phyloP scores from a whole-genome alignment of 2,888 invertebrate genomes.

The Polia nebulosa region DNA sequence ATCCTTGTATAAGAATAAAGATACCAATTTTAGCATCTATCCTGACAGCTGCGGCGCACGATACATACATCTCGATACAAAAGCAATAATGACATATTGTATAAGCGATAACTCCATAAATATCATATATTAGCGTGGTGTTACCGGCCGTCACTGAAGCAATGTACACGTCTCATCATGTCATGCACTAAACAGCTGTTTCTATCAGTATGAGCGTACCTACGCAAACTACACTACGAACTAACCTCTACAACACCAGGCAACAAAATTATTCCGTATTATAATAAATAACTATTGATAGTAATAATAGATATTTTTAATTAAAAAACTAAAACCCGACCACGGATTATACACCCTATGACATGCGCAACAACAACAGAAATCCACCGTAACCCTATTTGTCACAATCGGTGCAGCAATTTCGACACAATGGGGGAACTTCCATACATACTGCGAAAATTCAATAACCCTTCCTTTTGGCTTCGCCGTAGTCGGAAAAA shows the following conservation, averaged over 20 bases:
- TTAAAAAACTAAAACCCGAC: slow-evolving; percentile 68
- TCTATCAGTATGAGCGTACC: slow-evolving; percentile 82
- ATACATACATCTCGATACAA: slow-evolving; percentile 68
- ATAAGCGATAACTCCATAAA: slow-evolving; percentile 61
- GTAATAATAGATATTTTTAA: slow-evolving; percentile 72
- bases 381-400: slow-evolving; percentile 24
- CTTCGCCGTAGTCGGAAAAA: slow-evolving; percentile 55
- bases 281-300: slow-evolving; percentile 88
- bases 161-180: slow-evolving; percentile 71
- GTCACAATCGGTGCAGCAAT: slow-evolving; percentile 22
- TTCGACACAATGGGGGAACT: slow-evolving; percentile 24
- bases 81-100: slow-evolving; percentile 70
- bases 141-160: slow-evolving; percentile 62
- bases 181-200: slow-evolving; percentile 82
- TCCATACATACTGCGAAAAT: slow-evolving; percentile 48
- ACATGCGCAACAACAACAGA: slow-evolving; percentile 37
- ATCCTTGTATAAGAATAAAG: slow-evolving; percentile 70
- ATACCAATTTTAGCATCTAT: slow-evolving; percentile 66
- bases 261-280: slow-evolving; percentile 83
- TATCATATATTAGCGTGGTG: slow-evolving; percentile 59
- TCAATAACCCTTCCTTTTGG: slow-evolving; percentile 50
- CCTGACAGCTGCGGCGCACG: slow-evolving; percentile 63
- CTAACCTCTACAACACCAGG: slow-evolving; percentile 84
- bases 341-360: slow-evolving; percentile 51
- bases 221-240: slow-evolving; percentile 67